These are phyloP conservation scores for Hypercompe scribonia DNA, from an alignment of 2,888 invertebrate genomes.

Conservation along the genomic window DNA sequence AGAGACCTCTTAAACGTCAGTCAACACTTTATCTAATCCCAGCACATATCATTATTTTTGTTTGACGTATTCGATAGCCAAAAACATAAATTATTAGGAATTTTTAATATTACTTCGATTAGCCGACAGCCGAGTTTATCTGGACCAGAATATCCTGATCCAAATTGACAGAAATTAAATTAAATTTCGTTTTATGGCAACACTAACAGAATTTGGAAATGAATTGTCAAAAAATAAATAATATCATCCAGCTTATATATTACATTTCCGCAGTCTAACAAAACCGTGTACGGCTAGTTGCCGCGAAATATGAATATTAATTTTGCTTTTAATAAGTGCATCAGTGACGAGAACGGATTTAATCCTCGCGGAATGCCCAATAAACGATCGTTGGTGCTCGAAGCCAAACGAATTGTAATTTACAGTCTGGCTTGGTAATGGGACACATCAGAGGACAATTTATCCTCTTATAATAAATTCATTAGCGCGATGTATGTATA, in stretches of 20 bases:
- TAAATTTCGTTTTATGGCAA: not conserved
- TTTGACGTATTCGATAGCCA: no score
- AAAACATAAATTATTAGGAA: not conserved
- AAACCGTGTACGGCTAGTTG: slow-evolving; percentile 29
- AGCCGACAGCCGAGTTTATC: not conserved
- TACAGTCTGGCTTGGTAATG: slow-evolving; percentile 80
- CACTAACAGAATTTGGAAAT: not conserved
- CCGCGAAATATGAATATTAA: slow-evolving; percentile 50
- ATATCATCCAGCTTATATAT: not conserved
- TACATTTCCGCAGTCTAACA: slow-evolving; percentile 10
- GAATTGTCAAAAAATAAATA: not conserved
- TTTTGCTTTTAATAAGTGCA: slow-evolving; percentile 50
- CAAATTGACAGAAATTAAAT: not conserved
- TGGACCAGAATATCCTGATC: not conserved
- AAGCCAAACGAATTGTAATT: slow-evolving; percentile 78
- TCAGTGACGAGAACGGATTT: slow-evolving; percentile 54
- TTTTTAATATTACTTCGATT: not conserved
- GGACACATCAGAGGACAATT: slow-evolving; percentile 84
- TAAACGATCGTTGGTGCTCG: slow-evolving; percentile 75
- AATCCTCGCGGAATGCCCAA: slow-evolving; percentile 75
- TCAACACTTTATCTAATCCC: not conserved
- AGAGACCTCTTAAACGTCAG: not conserved
- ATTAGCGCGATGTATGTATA: slow-evolving; percentile 66
- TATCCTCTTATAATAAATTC: slow-evolving; percentile 86
- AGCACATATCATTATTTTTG: not conserved